Evolutionary conservation across 2,888 invertebrate genomes (phyloP).

Genomic region (Allygus modestus): DNA sequence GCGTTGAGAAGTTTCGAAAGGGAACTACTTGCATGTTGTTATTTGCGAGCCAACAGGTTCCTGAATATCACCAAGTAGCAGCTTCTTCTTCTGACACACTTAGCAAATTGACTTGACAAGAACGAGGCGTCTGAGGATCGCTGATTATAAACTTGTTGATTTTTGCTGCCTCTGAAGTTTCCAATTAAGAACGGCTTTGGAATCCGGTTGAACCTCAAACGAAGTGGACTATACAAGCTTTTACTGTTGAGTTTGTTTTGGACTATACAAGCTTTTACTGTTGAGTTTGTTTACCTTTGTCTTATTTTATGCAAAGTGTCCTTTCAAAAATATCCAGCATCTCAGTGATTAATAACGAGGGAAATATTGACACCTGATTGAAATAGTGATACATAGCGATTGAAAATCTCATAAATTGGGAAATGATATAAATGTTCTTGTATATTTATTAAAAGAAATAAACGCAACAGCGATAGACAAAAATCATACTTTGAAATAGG

Average conservation of each 20-base stretch:
- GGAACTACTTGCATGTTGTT: not conserved
- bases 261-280: not conserved
- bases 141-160: slow-evolving; percentile 41
- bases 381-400: too few relatives aligned
- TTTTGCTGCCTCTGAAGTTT: slow-evolving; percentile 42
- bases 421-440: too few relatives aligned
- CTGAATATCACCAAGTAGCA: slow-evolving; percentile 36
- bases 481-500: too few relatives aligned
- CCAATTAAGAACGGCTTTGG: slow-evolving; percentile 28
- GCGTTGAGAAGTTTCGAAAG: not conserved
- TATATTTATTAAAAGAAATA: too few relatives aligned
- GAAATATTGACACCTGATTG: too few relatives aligned
- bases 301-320: too few relatives aligned
- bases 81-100: slow-evolving; percentile 43
- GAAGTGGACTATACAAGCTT: not conserved
- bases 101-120: slow-evolving; percentile 35
- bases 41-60: slow-evolving; percentile 27
- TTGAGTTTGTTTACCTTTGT: not conserved
- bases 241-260: not conserved
- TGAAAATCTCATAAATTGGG: too few relatives aligned
- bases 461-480: too few relatives aligned
- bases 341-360: too few relatives aligned
- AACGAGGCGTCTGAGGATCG: not conserved
- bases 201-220: not conserved
- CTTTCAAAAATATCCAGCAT: too few relatives aligned